Evolutionary conservation across 1,140 invertebrate species (phyloP).

Genomic region (Cheumatopsyche charites): DNA sequence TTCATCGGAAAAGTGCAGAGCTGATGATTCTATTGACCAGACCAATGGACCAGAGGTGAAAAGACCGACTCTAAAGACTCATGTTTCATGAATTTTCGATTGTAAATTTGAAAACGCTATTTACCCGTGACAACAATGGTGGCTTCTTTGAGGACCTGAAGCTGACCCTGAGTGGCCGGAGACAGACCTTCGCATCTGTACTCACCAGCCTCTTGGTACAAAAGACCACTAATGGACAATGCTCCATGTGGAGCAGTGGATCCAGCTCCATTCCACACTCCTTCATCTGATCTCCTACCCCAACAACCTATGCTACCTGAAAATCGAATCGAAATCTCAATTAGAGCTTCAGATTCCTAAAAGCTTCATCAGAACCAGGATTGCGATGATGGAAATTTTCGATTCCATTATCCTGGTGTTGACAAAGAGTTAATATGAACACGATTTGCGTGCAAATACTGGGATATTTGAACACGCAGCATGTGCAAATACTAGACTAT

Average conservation of each 20-base stretch:
- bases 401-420: neutral
- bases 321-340: neutral
- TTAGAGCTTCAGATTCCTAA: no score
- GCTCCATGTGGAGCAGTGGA: slow-evolving; percentile 44
- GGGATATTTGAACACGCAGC: no score
- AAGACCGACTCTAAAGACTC: no score
- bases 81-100: no score
- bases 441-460: no score
- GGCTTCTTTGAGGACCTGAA: slow-evolving; percentile 42
- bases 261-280: slow-evolving; percentile 41
- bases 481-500: no score
- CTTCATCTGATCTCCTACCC: slow-evolving; percentile 35
- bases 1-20: neutral
- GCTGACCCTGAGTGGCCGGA: slow-evolving; percentile 27
- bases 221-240: slow-evolving; percentile 39
- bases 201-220: slow-evolving; percentile 45
- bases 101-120: no score
- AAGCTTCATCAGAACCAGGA: no score
- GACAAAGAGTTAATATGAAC: neutral
- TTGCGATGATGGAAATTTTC: no score
- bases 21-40: no score
- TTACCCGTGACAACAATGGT: slow-evolving; percentile 45
- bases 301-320: slow-evolving; percentile 46
- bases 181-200: slow-evolving; percentile 46
- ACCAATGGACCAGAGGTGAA: no score